A percentile compares a stretch with the other conserved stretches of the same genome.
These are phyloP conservation scores for Protaetia brevitarsis DNA, from an alignment of 1,140 invertebrate genomes.

Conservation along the genomic window DNA sequence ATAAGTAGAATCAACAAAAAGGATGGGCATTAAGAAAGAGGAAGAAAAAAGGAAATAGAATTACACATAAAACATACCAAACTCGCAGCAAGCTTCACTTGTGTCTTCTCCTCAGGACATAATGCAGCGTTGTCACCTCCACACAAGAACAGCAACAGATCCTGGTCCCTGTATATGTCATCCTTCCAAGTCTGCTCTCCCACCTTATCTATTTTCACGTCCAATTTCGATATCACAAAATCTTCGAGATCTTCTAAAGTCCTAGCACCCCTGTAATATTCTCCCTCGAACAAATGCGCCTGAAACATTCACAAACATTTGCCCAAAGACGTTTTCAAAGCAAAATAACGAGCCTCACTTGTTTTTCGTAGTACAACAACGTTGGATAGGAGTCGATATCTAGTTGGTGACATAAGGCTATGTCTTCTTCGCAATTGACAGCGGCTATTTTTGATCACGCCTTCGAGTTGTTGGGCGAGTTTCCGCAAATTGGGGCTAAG, in stretches of 20 bases:
- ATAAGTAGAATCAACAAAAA: too few relatives aligned
- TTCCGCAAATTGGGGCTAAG: slow-evolving; percentile 73
- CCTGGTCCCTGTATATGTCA: slow-evolving; percentile 34
- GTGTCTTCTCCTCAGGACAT: slow-evolving; percentile 56
- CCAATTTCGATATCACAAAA: slow-evolving; percentile 51
- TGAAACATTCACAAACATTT: slow-evolving; percentile 26
- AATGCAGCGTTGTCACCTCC: slow-evolving; percentile 47
- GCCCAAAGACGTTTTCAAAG: not conserved
- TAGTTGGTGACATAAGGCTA: slow-evolving; percentile 65
- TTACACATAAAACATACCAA: slow-evolving; percentile 54
- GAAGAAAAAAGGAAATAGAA: too few relatives aligned
- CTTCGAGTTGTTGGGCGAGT: slow-evolving; percentile 69
- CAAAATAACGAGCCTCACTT: slow-evolving; percentile 33
- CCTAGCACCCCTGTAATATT: slow-evolving; percentile 49
- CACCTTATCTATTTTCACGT: slow-evolving; percentile 39
- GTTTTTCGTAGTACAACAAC: slow-evolving; percentile 46
- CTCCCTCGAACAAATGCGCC: slow-evolving; percentile 46
- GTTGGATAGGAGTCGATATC: slow-evolving; percentile 49
- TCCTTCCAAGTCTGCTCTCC: slow-evolving; percentile 43
- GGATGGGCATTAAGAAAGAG: too few relatives aligned
- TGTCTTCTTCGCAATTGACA: slow-evolving; percentile 81
- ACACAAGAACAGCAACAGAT: slow-evolving; percentile 52
- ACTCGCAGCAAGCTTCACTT: slow-evolving; percentile 60
- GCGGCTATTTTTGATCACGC: slow-evolving; percentile 69
- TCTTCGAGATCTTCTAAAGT: slow-evolving; percentile 49